Evolutionary conservation across 2,113 vertebrate genomes (phyloP).

Genomic region (Cygnus buccinator): DNA sequence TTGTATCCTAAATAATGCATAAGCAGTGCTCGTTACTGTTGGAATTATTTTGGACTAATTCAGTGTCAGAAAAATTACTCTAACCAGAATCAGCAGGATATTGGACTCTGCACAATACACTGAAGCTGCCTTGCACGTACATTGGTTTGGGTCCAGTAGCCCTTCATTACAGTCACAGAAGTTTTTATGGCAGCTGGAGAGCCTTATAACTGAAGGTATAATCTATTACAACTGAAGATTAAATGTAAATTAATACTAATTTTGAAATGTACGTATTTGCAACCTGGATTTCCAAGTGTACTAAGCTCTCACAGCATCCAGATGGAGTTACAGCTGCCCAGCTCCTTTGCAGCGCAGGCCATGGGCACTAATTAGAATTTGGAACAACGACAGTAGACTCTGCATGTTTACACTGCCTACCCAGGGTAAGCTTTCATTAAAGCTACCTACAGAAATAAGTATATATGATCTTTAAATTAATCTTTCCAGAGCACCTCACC

Average conservation of each 20-base stretch:
- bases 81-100: background rate
- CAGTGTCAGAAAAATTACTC: background rate
- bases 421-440: background rate
- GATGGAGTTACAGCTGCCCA: background rate
- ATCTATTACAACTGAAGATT: background rate
- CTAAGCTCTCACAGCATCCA: background rate
- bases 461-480: background rate
- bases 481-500: background rate
- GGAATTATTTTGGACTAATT: background rate
- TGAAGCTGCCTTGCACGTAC: background rate
- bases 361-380: background rate
- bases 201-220: background rate
- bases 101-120: background rate
- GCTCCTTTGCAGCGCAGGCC: background rate
- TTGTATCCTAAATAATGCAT: slow-evolving; percentile 22
- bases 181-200: background rate
- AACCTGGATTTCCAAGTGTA: background rate
- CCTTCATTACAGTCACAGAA: background rate
- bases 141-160: background rate
- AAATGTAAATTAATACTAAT: background rate
- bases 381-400: background rate
- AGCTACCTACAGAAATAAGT: background rate
- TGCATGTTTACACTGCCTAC: background rate
- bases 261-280: background rate
- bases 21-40: background rate